These are phyloP conservation scores for Dendrolimus punctatus DNA, from an alignment of 1,140 invertebrate species.

Conservation along the genomic window DNA sequence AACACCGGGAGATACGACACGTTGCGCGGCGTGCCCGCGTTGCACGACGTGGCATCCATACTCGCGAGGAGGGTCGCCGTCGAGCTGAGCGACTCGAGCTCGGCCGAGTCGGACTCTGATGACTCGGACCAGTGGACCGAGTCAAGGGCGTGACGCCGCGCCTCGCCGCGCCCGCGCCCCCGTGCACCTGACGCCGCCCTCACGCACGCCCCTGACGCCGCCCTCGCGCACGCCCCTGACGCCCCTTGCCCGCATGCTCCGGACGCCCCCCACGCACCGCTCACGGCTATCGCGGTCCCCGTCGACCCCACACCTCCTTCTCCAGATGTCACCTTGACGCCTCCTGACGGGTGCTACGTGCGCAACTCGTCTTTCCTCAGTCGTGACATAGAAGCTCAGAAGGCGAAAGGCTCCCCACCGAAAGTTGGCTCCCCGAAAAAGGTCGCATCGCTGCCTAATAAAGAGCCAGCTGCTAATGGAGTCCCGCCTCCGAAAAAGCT, in stretches of 20 bases:
- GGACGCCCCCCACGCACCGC: constrained; percentile 2
- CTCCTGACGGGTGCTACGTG: constrained; percentile 27
- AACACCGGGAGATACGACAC: constrained; percentile 69
- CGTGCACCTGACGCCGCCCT: constrained; percentile 19
- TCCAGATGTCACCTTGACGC: too few relatives aligned
- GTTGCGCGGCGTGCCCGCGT: constrained; percentile 73
- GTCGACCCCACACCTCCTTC: too few relatives aligned
- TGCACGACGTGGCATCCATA: constrained; percentile 96
- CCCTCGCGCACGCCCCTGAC: neutral
- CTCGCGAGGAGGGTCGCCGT: constrained; percentile 94
- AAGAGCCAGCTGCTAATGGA: constrained; percentile 12
- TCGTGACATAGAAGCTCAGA: constrained; percentile 43
- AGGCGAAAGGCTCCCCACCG: constrained; percentile 12
- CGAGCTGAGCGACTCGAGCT: constrained; percentile 94
- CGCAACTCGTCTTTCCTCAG: constrained; percentile 47
- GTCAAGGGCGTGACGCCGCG: constrained; percentile 72
- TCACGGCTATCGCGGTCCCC: too few relatives aligned
- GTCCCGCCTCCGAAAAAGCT: constrained; percentile 9
- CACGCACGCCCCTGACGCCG: constrained; percentile 5
- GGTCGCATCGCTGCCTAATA: constrained; percentile 17
- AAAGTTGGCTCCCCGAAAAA: constrained; percentile 14
- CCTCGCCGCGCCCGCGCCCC: constrained; percentile 32
- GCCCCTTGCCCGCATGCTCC: constrained; percentile 1
- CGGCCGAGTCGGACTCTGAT: constrained; percentile 75
- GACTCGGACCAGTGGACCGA: constrained; percentile 73